A percentile compares a stretch with the other conserved stretches of the same genome.
Conservation (phyloP, 1,140 invertebrate genomes). For the Meloidogyne chitwoodi region DNA sequence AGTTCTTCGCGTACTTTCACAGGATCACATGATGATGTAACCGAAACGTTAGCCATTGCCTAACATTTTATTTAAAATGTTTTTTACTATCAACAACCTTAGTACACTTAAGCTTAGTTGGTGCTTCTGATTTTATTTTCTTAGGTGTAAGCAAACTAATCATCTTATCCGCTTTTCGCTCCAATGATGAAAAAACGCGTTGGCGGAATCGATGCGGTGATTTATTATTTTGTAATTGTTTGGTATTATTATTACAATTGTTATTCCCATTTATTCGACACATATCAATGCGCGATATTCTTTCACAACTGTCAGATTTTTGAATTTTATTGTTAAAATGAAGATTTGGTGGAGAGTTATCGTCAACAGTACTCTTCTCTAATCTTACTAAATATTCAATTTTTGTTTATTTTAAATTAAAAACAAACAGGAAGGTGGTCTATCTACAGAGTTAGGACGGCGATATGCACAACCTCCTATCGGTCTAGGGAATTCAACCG, state of each 20-base stretch:
- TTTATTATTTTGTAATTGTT: not conserved
- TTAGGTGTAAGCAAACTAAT: constrained; percentile 35
- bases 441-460: constrained; percentile 18
- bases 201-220: constrained; percentile 25
- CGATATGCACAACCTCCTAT: constrained; percentile 6
- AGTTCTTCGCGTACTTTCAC: constrained; percentile 34
- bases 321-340: not conserved
- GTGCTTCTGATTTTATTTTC: constrained; percentile 26
- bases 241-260: not conserved
- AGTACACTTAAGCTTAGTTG: constrained; percentile 26
- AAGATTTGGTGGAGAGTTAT: not conserved
- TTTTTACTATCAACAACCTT: constrained; percentile 7
- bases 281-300: not conserved
- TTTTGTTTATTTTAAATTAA: not conserved
- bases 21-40: constrained; percentile 46
- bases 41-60: constrained; percentile 45
- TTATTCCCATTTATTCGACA: not conserved
- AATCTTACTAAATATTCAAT: not conserved
- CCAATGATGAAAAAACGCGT: constrained; percentile 43
- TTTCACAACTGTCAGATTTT: not conserved
- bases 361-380: not conserved
- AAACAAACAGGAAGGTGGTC: constrained; percentile 2
- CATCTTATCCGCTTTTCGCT: constrained; percentile 37
- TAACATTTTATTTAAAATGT: not conserved
- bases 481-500: not conserved